Percentiles rank a stretch among this genome's conserved stretches.
Evolutionary conservation across 1,140 invertebrate species (phyloP).

Genomic region (Steinernema khuongi): DNA sequence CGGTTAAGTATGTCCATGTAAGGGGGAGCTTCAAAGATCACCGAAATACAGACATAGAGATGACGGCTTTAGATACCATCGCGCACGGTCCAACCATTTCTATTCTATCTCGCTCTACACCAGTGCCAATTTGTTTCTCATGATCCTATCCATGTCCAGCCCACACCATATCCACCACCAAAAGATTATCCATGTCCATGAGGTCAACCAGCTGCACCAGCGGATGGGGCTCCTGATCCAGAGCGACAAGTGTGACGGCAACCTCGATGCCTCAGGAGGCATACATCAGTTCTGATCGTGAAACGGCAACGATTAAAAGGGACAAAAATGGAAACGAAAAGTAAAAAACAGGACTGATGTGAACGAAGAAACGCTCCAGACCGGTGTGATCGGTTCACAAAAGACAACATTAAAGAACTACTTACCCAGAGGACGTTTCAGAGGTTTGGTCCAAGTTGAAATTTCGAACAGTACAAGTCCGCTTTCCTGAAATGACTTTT

Average conservation of each 20-base stretch:
- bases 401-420: no score
- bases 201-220: not conserved
- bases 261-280: not conserved
- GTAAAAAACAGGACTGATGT: not conserved
- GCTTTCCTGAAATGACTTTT: no score
- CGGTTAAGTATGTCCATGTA: not conserved
- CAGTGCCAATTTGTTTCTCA: not conserved
- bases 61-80: not conserved
- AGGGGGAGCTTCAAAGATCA: not conserved
- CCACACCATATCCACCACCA: slow-evolving; percentile 7
- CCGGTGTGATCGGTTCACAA: no score
- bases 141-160: slow-evolving; percentile 1
- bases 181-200: slow-evolving; percentile 2
- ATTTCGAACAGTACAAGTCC: no score
- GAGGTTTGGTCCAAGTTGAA: no score
- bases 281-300: not conserved
- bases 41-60: slow-evolving; percentile 2
- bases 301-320: slow-evolving; percentile 8
- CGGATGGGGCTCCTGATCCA: not conserved
- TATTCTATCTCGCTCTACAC: slow-evolving; percentile 1
- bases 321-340: not conserved
- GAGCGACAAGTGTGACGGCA: not conserved
- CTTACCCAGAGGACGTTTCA: no score
- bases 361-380: not conserved
- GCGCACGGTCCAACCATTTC: not conserved